Evolutionary conservation across 2,113 vertebrate species (phyloP).

Genomic region (Macrotus californicus): DNA sequence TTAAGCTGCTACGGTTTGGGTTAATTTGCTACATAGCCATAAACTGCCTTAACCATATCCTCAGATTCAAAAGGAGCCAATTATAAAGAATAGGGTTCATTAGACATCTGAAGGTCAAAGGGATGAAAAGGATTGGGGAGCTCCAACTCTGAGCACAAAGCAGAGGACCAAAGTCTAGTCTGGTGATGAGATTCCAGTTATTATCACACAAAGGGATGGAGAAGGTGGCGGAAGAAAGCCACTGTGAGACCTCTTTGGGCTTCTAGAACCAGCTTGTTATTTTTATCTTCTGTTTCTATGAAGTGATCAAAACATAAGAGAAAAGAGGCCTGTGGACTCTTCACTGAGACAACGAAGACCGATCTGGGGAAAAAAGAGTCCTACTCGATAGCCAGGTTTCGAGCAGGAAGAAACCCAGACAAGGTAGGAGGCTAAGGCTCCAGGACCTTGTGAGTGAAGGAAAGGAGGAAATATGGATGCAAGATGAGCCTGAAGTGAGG

Average conservation of each 20-base stretch:
- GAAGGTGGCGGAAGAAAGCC: background rate
- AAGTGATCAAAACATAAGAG: background rate
- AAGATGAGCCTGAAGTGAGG: background rate
- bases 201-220: background rate
- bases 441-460: background rate
- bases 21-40: background rate
- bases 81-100: background rate
- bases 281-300: background rate
- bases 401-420: background rate
- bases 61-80: background rate
- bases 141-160: background rate
- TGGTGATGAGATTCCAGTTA: background rate
- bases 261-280: background rate
- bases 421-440: background rate
- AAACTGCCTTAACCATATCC: background rate
- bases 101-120: background rate
- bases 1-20: background rate
- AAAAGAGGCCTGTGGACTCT: background rate
- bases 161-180: background rate
- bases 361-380: background rate
- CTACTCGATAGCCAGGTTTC: background rate
- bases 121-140: background rate
- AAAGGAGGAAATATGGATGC: background rate
- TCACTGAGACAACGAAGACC: background rate
- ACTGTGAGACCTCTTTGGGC: background rate